Evolutionary conservation across 2,888 invertebrate species (phyloP).

Genomic region (Standfussiana lucernea): DNA sequence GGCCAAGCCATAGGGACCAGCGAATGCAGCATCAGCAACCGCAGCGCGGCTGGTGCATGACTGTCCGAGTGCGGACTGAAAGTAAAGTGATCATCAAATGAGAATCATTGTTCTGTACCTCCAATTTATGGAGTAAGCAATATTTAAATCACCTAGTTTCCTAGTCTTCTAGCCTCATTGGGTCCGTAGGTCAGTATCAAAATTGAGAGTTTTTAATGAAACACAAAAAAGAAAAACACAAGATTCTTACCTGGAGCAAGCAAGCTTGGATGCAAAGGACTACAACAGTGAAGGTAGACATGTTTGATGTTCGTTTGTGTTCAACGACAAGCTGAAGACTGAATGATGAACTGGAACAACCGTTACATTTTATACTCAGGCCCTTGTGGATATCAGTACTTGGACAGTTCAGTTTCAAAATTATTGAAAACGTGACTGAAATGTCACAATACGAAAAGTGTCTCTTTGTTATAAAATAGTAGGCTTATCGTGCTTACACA

Average conservation of each 20-base stretch:
- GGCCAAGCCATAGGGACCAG: not conserved
- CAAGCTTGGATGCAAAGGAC: not conserved
- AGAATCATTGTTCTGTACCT: no score
- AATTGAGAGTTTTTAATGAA: not conserved
- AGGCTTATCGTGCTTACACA: not conserved
- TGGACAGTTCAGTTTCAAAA: not conserved
- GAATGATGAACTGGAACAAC: not conserved
- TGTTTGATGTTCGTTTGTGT: conserved; percentile 39
- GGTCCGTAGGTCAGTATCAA: not conserved
- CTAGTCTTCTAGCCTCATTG: not conserved
- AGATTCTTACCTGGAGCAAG: not conserved
- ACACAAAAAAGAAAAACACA: not conserved
- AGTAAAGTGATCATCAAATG: no score
- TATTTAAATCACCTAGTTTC: no score
- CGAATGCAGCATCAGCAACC: not conserved
- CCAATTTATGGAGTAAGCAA: not conserved
- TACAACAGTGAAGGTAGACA: conserved; percentile 47
- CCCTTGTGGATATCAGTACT: not conserved
- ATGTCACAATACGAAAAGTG: not conserved
- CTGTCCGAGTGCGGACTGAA: not conserved
- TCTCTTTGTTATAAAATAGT: not conserved
- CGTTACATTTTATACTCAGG: not conserved
- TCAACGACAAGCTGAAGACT: not conserved
- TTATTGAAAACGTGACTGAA: not conserved
- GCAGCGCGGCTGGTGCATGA: conserved; percentile 4